Base-by-base conservation (phyloP, 1,140 invertebrate species). In the Caenorhabditis latens region DNA sequence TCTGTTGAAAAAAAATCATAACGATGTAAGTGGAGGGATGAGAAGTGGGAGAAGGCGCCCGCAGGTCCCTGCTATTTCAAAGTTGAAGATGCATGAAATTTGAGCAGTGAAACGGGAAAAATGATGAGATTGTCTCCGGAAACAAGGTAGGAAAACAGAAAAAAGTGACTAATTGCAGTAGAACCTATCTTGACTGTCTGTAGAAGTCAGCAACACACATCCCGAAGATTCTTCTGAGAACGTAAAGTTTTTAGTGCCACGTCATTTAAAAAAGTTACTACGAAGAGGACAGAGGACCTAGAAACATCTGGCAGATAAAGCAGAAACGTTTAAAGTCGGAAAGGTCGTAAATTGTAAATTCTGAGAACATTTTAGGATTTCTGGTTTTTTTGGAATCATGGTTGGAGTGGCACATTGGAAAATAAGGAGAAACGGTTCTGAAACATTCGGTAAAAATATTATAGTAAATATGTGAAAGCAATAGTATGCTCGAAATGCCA, bases 401-500 rank as follows among this genome's bases (percentile, higher is more conserved):
- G 21, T n/a, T n/a, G 8, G 57, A 58, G n/a, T 16, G n/a, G n/a
- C 4, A 58, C 2, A 58, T 58, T 19, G 32, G 32, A 32, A 32
- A 32, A 2, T 32, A 32, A 32, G 57, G n/a, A 24, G 3, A 7
- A 40, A 16, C 40, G 46, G 11, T 43, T 71, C 40, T 43, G 42
- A 71, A 71, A 71, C 42, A 40, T 71, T 71, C 40, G 46, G n/a
- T 14, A 67, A 67, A 71, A 71, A 71, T 71, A 71, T 43, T 19
- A 71, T 71, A 50, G 43, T 79, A 50, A 79, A 79, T 79, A 79
- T 79, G 46, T 79, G 71, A 79, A 79, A 79, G 71, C 71, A 79
- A 50, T 79, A 79, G 71, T 79, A 79, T 79, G 71, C 46, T 79
- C 71, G 71, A 79, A 79, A 50, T 79, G 71, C 71, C 71, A 79